A percentile compares a stretch with the other conserved stretches of the same genome.
These are phyloP conservation scores for Andrena fulva DNA, from an alignment of 2,888 invertebrate genomes.

Conservation along the genomic window DNA sequence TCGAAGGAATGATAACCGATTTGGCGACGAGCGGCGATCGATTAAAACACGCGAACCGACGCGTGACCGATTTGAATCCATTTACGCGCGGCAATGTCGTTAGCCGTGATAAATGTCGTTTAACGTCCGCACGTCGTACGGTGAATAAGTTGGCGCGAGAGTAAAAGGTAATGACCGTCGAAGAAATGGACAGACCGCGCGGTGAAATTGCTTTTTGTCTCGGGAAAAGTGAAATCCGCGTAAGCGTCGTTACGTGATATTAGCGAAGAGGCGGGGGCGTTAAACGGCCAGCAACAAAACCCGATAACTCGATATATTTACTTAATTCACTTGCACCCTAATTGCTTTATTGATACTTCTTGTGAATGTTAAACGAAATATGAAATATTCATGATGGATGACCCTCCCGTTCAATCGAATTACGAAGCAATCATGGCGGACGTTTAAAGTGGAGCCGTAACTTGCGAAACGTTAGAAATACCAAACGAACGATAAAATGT, in stretches of 20 bases:
- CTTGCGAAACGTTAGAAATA: not conserved
- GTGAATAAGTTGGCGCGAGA: slow-evolving; percentile 33
- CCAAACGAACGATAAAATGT: not conserved
- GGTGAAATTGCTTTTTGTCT: slow-evolving; percentile 69
- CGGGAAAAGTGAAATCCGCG: slow-evolving; percentile 74
- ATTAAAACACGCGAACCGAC: not conserved
- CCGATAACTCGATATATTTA: not conserved
- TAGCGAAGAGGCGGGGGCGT: not conserved
- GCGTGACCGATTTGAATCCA: not conserved
- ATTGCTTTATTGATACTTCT: no score
- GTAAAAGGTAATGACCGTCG: slow-evolving; percentile 48
- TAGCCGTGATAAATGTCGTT: slow-evolving; percentile 8
- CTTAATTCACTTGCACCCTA: no score
- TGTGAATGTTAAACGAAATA: not conserved
- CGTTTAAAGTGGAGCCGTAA: not conserved
- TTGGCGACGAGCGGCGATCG: not conserved
- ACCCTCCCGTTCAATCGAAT: slow-evolving; percentile 1
- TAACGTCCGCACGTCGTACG: not conserved
- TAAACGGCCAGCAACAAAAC: not conserved
- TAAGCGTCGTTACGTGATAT: slow-evolving; percentile 46
- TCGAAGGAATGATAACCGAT: not conserved
- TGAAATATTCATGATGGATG: slow-evolving; percentile 1
- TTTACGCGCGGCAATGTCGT: not conserved
- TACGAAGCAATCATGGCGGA: slow-evolving; percentile 2
- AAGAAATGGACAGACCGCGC: slow-evolving; percentile 39